Conservation (phyloP, 2,888 invertebrate species). For the Acanthosepion pharaonis region DNA sequence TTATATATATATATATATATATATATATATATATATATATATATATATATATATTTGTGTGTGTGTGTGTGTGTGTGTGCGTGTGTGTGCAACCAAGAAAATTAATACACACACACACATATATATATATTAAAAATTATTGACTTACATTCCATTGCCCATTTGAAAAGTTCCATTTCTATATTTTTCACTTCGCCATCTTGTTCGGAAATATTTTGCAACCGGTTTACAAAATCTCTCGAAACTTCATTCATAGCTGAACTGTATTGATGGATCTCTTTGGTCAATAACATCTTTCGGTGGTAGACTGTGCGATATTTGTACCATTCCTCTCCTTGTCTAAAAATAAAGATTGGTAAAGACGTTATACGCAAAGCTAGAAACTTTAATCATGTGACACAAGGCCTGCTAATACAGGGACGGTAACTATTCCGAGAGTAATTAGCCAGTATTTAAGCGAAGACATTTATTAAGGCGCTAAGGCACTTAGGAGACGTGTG, state of each 20-base stretch:
- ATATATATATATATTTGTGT: not conserved
- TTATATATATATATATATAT: not conserved
- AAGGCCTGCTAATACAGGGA: too few species aligned
- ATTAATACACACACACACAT: not conserved
- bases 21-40: not conserved
- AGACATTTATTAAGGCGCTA: too few species aligned
- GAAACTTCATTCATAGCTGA: constrained; percentile 69
- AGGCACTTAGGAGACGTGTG: too few species aligned
- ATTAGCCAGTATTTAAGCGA: too few species aligned
- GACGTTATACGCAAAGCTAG: too few species aligned
- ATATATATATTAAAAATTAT: not conserved
- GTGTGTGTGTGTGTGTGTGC: not conserved
- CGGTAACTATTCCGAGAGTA: too few species aligned
- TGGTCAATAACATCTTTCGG: constrained; percentile 71
- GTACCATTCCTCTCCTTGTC: constrained; percentile 74
- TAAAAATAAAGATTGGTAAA: constrained; percentile 52
- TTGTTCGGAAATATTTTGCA: constrained; percentile 49
- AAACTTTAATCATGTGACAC: too few species aligned
- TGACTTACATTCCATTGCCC: constrained; percentile 74
- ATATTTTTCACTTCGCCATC: constrained; percentile 64
- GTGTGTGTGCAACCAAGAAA: not conserved
- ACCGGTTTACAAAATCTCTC: constrained; percentile 67
- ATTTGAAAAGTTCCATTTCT: constrained; percentile 73
- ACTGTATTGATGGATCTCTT: constrained; percentile 68
- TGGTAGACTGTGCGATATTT: constrained; percentile 68